Conservation (phyloP, 2,888 invertebrate species). For the Eristalis arbustorum region DNA sequence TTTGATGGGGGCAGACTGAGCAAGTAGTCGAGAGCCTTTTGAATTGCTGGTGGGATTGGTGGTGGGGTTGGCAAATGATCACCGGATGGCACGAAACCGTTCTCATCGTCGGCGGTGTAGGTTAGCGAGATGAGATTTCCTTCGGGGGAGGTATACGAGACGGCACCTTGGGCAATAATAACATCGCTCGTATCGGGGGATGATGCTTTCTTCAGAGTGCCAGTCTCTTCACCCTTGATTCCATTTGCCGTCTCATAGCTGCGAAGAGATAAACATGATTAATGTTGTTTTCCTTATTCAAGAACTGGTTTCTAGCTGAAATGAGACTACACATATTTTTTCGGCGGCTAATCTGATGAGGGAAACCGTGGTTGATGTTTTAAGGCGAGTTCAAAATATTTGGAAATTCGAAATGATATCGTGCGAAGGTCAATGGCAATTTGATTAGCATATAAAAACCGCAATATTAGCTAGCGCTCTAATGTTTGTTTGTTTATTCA, state of each 20-base stretch:
- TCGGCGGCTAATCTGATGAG: not conserved
- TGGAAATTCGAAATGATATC: not conserved
- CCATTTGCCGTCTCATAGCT: slow-evolving; percentile 92
- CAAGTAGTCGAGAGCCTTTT: slow-evolving; percentile 87
- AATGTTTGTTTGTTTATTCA: slow-evolving; percentile 1
- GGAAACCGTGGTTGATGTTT: not conserved
- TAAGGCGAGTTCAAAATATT: not conserved
- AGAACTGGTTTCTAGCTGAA: slow-evolving; percentile 5
- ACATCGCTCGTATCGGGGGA: slow-evolving; percentile 86
- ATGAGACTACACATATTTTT: no score
- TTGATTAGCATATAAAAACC: slow-evolving; percentile 16
- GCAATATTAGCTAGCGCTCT: not conserved
- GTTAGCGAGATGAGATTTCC: slow-evolving; percentile 86
- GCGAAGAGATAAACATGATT: slow-evolving; percentile 71
- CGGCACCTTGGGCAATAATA: slow-evolving; percentile 85
- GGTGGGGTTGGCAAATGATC: slow-evolving; percentile 89
- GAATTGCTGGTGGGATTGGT: slow-evolving; percentile 88
- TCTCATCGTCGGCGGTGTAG: slow-evolving; percentile 87
- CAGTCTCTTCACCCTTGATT: slow-evolving; percentile 89
- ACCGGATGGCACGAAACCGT: slow-evolving; percentile 83
- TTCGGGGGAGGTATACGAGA: slow-evolving; percentile 86
- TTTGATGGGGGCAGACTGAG: slow-evolving; percentile 83
- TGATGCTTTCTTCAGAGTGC: slow-evolving; percentile 87
- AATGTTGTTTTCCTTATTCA: slow-evolving; percentile 2
- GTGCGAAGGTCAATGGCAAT: slow-evolving; percentile 1